These are phyloP conservation scores for Escarpia spicata DNA, from an alignment of 2,888 invertebrate species.

Conservation along the genomic window DNA sequence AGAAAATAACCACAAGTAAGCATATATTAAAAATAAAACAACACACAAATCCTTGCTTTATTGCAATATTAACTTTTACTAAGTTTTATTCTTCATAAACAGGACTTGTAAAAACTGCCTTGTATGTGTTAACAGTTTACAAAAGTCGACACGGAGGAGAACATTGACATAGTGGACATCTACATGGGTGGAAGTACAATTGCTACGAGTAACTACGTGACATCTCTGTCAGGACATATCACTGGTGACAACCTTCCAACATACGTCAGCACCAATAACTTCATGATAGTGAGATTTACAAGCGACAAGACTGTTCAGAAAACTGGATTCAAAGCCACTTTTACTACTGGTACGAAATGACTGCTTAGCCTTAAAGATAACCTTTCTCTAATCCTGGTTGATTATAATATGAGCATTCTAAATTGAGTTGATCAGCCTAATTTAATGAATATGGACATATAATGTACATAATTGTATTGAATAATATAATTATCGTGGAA, in stretches of 20 bases:
- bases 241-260: background rate
- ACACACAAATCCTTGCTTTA: background rate
- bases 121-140: background rate
- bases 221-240: background rate
- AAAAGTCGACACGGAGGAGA: background rate
- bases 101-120: background rate
- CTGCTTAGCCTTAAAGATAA: too few relatives aligned
- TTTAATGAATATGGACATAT: too few relatives aligned
- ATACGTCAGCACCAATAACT: background rate
- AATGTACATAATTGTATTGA: too few relatives aligned
- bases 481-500: too few relatives aligned
- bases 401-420: too few relatives aligned
- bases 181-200: background rate
- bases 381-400: too few relatives aligned
- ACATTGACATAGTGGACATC: slow-evolving; percentile 5
- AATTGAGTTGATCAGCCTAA: too few relatives aligned
- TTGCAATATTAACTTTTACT: background rate
- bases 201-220: background rate
- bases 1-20: background rate
- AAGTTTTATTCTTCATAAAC: background rate
- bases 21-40: background rate
- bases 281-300: background rate
- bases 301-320: background rate
- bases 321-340: background rate
- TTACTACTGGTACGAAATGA: background rate